Base-by-base conservation (phyloP, 2,797 vertebrate species). In the Trematomus bernacchii region DNA sequence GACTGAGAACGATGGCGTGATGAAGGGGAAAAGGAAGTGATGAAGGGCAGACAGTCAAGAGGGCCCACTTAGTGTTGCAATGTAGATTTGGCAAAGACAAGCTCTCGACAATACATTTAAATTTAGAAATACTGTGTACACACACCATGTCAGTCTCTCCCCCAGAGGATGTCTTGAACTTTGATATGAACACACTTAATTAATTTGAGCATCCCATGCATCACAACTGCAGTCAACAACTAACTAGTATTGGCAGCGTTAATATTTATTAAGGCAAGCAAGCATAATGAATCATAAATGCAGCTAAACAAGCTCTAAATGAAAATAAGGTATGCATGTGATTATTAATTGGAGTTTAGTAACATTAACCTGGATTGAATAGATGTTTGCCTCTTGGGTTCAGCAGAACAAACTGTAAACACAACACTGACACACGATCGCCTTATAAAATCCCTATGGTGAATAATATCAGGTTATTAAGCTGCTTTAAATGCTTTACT, bases 61-160 rank as follows among this genome's bases (percentile, higher is more conserved):
- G 40, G 10, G 16, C 13, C 42, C 48, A 53, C 53, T 62, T 60
- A 66, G 33, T 67, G 21, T 14, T 27, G 37, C 13, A 12, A 23
- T 67, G 66, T 73, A 51, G 50, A 75, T 79, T 48, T 76, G 79
- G 64, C 51, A 63, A 21, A 71, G 79, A 69, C 19, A 15, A 60
- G 54, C 54, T 67, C 19, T 27, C 53, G 62, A 66, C 75, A 65
- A 27, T 27, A 27, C 27, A 27, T 27, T 27, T 27, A 0, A 48
- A 82, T 82, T 66, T 74, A 82, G 66, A 33, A 46, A 43, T 27
- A 50, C 1, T 3, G 12, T 50, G 58, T 73, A 66, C 82, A 82
- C 59, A 67, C 54, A 48, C 10, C 52, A 14, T 18, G 33, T 57
- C 30, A 57, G 71, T 59, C 55, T n/a, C 11, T 33, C 21, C 52